Percentiles rank a stretch among this genome's conserved stretches.
phyloP scores from a whole-genome alignment of 2,113 vertebrate species.

The Paramisgurnus dabryanus region DNA sequence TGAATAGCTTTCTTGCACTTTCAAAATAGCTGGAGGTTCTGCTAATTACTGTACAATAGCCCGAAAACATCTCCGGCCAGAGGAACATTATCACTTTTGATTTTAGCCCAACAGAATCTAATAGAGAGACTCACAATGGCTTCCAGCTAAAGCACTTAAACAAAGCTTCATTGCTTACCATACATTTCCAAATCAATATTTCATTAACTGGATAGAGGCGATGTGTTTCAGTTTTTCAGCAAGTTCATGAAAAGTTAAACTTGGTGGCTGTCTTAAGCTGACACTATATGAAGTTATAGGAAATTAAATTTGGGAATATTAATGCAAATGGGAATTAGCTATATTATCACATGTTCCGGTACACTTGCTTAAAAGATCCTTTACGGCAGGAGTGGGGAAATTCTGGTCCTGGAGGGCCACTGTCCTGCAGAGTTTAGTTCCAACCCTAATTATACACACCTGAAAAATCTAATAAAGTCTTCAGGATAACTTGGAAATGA shows the following conservation, averaged over 20 bases:
- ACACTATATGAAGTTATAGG: background rate
- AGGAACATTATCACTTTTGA: conserved; percentile 43
- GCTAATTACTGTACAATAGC: conserved; percentile 49
- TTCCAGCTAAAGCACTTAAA: conserved; percentile 60
- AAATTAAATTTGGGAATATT: background rate
- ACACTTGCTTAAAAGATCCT: too few species aligned
- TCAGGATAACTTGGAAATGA: too few species aligned
- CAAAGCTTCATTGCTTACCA: conserved; percentile 62
- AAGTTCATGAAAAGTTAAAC: conserved; percentile 14
- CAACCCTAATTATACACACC: too few species aligned
- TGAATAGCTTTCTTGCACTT: conserved; percentile 26
- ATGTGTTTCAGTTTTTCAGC: conserved; percentile 50
- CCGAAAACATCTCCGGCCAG: conserved; percentile 26
- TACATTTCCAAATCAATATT: conserved; percentile 77
- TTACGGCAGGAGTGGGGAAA: too few species aligned
- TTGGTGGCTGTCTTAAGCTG: background rate
- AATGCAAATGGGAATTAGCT: background rate
- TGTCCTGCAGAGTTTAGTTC: too few species aligned
- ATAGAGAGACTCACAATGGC: conserved; percentile 65
- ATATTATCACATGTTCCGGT: too few species aligned
- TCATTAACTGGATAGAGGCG: conserved; percentile 70
- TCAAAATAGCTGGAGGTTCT: conserved; percentile 39
- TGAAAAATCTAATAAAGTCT: too few species aligned
- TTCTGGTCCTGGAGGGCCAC: too few species aligned
- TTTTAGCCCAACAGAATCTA: conserved; percentile 57